Conservation (phyloP, 2,113 vertebrate genomes). For the Albula glossodonta region DNA sequence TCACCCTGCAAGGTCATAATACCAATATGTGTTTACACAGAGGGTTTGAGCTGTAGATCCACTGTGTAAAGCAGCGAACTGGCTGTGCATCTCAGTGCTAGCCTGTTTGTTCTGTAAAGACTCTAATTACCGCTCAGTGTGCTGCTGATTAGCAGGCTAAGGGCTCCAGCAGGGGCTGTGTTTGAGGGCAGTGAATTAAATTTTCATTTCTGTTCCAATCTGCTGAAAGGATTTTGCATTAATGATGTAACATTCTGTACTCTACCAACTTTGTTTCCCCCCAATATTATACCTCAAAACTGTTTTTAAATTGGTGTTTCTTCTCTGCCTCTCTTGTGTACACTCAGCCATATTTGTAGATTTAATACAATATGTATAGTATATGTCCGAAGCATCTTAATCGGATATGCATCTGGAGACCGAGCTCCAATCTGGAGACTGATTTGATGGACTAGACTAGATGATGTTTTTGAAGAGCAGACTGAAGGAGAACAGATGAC, state of each 20-base stretch:
- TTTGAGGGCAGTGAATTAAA: slow-evolving; percentile 12
- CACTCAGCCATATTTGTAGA: background rate
- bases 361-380: background rate
- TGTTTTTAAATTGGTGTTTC: background rate
- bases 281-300: background rate
- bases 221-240: slow-evolving; percentile 17
- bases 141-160: slow-evolving; percentile 13
- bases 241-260: background rate
- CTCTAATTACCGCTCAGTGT: slow-evolving; percentile 39
- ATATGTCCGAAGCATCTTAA: background rate
- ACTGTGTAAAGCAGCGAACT: slow-evolving; percentile 7
- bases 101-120: slow-evolving; percentile 29
- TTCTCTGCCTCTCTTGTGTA: background rate
- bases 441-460: too few relatives aligned
- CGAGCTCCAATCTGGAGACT: too few relatives aligned
- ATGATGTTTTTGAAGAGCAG: too few relatives aligned
- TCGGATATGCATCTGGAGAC: background rate
- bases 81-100: slow-evolving; percentile 32
- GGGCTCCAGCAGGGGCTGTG: background rate
- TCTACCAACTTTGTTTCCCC: background rate
- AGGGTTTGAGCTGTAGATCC: background rate
- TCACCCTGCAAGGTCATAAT: background rate
- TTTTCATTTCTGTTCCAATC: slow-evolving; percentile 9
- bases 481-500: background rate
- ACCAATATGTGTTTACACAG: background rate